These are phyloP conservation scores for Irena cyanogastra DNA, from an alignment of 2,113 vertebrate species.

Conservation along the genomic window DNA sequence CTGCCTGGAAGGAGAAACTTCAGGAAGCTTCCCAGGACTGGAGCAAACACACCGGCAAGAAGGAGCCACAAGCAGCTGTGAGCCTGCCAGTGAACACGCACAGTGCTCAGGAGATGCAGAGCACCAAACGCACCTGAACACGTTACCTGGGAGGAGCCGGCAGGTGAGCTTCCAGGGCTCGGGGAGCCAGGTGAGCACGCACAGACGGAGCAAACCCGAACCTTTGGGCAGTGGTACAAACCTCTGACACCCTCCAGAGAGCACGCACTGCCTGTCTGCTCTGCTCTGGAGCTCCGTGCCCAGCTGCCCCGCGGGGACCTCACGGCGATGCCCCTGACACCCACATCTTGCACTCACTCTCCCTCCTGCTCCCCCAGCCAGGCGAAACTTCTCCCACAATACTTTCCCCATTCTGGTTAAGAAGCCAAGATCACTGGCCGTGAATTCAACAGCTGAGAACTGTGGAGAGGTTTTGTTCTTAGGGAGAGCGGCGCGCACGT, in stretches of 20 bases:
- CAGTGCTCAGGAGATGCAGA: rapidly evolving
- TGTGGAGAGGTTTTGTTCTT: background rate
- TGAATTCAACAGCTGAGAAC: background rate
- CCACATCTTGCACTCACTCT: background rate
- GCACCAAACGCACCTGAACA: too few relatives aligned
- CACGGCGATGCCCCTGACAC: background rate
- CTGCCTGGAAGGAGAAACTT: background rate
- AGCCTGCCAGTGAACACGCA: rapidly evolving
- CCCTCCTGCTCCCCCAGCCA: background rate
- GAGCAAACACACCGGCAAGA: background rate
- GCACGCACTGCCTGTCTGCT: rapidly evolving
- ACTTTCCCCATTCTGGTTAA: background rate
- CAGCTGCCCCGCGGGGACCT: background rate
- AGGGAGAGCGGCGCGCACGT: background rate
- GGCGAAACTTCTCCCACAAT: background rate
- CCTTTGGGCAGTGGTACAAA: too few relatives aligned
- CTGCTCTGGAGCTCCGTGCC: background rate
- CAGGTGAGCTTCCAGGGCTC: background rate
- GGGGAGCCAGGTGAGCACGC: background rate
- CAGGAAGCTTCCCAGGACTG: background rate
- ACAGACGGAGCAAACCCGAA: rapidly evolving
- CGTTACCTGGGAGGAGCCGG: background rate
- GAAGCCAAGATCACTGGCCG: background rate
- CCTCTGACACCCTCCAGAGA: background rate
- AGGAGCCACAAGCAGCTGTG: background rate